Evolutionary conservation across 2,797 vertebrate genomes (phyloP), one percentile per base, ranked within the genome.

Genomic region (Coendou prehensilis): DNA sequence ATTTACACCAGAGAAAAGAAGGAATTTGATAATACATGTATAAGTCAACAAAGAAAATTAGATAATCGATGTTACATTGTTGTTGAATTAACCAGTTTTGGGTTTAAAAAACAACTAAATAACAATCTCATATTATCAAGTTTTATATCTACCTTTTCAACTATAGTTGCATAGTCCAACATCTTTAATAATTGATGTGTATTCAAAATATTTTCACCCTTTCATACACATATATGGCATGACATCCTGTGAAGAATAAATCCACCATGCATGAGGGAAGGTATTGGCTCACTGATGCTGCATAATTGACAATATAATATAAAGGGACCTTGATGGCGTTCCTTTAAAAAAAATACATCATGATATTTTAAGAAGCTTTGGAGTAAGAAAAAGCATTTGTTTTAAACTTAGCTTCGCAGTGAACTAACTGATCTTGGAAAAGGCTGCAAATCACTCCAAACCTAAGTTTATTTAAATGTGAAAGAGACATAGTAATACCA

Each of bases 201-300:
- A 73, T 88, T 81, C n/a, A 22, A 30, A 89, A 59, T 69, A 11
- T 78, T 93, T 45, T 30, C 45, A 75, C 45, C 23, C n/a, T 89
- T 91, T 92, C 56, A 57, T 52, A 50, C 23, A 73, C 56, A n/a
- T 57, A 69, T 3, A 54, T 47, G 11, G 10, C 1, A 33, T n/a
- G 20, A 52, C 47, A 2, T 28, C 80, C 23, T 92, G 9, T 89
- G 76, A 94, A 26, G 47, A 93, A 80, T 56, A 91, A 85, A 93
- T 69, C 17, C n/a, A 63, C 9, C 67, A 45, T n/a, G 22, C 86
- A 80, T 89, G 6, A 79, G 92, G 52, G n/a, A 63, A 89, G 84
- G 0, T 2, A 10, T 18, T 64, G 22, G 11, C 45, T 95, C 54
- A 80, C 89, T 75, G 26, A 67, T 5, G 52, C 2, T n/a, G 9